Conservation (phyloP, 2,113 vertebrate genomes). For the Paraplagusia blochii region DNA sequence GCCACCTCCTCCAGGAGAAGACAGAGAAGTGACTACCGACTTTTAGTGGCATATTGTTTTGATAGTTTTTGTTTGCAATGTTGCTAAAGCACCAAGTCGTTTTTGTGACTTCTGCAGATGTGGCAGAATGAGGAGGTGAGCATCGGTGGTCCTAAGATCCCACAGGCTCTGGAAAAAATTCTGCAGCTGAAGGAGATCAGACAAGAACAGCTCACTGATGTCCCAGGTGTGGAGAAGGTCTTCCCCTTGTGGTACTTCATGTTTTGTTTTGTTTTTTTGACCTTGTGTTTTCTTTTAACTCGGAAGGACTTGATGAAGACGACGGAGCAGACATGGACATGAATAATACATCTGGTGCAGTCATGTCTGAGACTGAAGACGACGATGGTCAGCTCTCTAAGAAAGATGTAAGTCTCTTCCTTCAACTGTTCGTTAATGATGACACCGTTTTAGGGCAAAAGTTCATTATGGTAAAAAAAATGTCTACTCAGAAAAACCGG, state of each 20-base stretch:
- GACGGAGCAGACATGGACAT: constrained; percentile 69
- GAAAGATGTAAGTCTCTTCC: constrained; percentile 77
- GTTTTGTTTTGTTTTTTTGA: not conserved
- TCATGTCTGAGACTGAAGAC: constrained; percentile 82
- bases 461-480: not conserved
- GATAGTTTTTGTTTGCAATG: not conserved
- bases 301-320: constrained; percentile 73
- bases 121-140: constrained; percentile 82
- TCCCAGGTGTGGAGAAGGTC: constrained; percentile 57
- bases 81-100: not conserved
- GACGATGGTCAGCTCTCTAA: constrained; percentile 77
- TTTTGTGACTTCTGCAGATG: constrained; percentile 26
- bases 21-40: constrained; percentile 78
- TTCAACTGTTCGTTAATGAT: not conserved
- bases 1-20: constrained; percentile 85
- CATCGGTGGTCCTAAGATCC: constrained; percentile 84
- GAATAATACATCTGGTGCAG: constrained; percentile 60
- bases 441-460: no score
- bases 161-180: constrained; percentile 91
- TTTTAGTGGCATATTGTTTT: not conserved
- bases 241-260: no score
- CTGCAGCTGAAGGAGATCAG: constrained; percentile 91
- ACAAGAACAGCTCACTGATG: constrained; percentile 84
- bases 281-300: constrained; percentile 11
- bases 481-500: constrained; percentile 80